Evolutionary conservation across 2,888 invertebrate species (phyloP).

Genomic region (Molanna angustata): DNA sequence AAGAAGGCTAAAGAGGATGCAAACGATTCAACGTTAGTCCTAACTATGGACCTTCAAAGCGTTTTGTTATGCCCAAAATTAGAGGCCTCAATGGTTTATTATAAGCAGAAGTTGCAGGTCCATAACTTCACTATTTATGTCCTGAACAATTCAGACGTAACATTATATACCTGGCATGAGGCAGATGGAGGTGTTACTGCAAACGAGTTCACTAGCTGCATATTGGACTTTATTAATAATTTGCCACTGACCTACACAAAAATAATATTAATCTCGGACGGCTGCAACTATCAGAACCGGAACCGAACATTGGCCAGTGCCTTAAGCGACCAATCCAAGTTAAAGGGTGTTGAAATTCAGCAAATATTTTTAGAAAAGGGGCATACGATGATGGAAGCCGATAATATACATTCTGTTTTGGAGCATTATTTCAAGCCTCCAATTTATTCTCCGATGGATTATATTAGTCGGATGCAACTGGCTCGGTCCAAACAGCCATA

Average conservation of each 20-base stretch:
- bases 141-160: not conserved
- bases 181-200: not conserved
- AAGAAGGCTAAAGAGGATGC: too few species aligned
- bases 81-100: not conserved
- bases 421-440: too few species aligned
- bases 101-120: not conserved
- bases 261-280: not conserved
- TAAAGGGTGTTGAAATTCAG: too few species aligned
- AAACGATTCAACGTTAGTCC: too few species aligned
- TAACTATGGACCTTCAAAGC: not conserved
- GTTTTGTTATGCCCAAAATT: not conserved
- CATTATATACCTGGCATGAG: not conserved
- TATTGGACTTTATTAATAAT: not conserved
- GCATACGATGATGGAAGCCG: too few species aligned
- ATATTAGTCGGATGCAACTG: too few species aligned
- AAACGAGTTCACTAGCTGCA: too few species aligned
- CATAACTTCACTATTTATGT: not conserved
- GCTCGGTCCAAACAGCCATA: too few species aligned
- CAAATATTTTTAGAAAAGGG: too few species aligned
- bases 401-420: too few species aligned
- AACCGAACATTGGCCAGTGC: not conserved
- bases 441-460: too few species aligned
- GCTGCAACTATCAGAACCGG: constrained; percentile 4
- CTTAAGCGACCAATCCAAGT: too few species aligned
- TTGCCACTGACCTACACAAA: not conserved